A percentile compares a stretch with the other conserved stretches of the same genome.
Evolutionary conservation across 2,113 vertebrate genomes (phyloP).

Genomic region (Formicarius rufipectus): DNA sequence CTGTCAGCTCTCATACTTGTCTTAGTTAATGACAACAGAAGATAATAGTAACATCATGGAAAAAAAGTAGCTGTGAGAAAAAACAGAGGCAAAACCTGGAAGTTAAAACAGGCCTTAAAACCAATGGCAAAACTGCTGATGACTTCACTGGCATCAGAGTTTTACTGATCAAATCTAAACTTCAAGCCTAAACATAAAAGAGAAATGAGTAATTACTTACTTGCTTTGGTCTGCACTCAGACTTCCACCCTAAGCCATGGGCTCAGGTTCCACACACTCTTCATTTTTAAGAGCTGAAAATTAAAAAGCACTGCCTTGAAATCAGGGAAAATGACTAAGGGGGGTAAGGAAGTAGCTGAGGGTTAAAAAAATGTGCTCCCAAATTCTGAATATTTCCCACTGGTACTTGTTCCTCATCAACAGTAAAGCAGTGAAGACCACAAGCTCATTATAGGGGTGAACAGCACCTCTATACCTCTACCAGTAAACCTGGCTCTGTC

Average conservation of each 20-base stretch:
- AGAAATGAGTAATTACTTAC: background rate
- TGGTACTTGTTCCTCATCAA: background rate
- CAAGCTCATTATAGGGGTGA: background rate
- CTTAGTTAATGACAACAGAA: background rate
- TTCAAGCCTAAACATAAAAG: background rate
- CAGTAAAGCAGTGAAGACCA: background rate
- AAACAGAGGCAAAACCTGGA: background rate
- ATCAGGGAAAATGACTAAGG: background rate
- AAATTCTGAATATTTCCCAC: background rate
- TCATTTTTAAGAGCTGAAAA: background rate
- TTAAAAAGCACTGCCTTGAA: background rate
- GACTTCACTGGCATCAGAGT: background rate
- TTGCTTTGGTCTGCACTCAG: background rate
- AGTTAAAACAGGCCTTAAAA: background rate
- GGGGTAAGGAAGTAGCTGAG: background rate
- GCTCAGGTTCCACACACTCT: background rate
- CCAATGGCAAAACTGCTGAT: background rate
- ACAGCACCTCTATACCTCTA: background rate
- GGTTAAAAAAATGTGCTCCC: background rate
- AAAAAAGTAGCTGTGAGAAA: background rate
- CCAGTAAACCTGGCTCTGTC: background rate
- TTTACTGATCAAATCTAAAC: background rate
- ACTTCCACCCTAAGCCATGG: background rate
- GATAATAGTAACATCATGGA: background rate
- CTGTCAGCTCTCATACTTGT: background rate